Base-by-base conservation (phyloP, 2,888 invertebrate species). In the Sclerodermus sp. region DNA sequence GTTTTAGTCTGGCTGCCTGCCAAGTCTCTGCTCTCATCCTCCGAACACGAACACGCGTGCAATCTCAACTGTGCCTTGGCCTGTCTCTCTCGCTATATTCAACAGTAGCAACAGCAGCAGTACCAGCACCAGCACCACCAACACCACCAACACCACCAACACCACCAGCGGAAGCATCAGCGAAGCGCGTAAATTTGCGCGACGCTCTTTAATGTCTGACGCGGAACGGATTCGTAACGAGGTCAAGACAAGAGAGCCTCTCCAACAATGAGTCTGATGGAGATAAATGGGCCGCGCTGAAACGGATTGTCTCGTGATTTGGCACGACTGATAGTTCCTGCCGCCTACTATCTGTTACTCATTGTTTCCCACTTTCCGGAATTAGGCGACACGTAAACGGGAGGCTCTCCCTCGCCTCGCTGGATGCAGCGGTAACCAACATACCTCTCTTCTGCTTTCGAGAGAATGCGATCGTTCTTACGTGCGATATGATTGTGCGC, bases 1-100 rank as follows among this genome's bases (percentile, higher is more conserved):
- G 55, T 61, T 68, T 57, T 52, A 59, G 58, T 56, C 62, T 71
- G 71, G 71, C 66, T 42, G 47, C 37, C 39, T 53, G 70, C 72
- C 71, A 71, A 58, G 45, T 53, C 48, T 37, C 39, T 49, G 51
- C 43, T 53, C 58, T 23, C 45, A 52, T 43, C 40, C 34, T 34
- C 12, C 34, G 23, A 23, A 34, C 34, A 13, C 34, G 6, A 4
- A 34, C 34, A 10, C 34, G 14, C 12, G 10, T 34, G 12, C 14
- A 34, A 34, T 14, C 14, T 4, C 34, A 14, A 34, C 12, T 34
- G 6, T 14, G 34, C 12, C 34, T 34, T n/a, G n/a, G n/a, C n/a
- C n/a, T n/a, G n/a, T n/a, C n/a, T n/a, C n/a, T n/a, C n/a, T n/a
- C n/a, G n/a, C n/a, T n/a, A n/a, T n/a, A n/a, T n/a, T n/a, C n/a